These are phyloP conservation scores for Lordiphosa collinella DNA, from an alignment of 1,140 invertebrate species.

Conservation along the genomic window DNA sequence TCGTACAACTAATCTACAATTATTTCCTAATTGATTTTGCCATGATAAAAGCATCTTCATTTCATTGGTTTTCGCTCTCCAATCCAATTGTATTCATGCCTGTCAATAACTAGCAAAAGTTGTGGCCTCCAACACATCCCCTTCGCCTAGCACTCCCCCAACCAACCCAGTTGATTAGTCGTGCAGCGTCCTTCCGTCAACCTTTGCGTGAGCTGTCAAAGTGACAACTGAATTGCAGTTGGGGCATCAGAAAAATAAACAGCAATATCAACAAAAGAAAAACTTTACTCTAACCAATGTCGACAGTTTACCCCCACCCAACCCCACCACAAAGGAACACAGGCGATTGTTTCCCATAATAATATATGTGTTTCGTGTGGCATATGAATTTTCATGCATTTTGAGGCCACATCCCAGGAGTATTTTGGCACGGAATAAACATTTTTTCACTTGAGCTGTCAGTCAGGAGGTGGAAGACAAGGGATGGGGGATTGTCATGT, in stretches of 20 bases:
- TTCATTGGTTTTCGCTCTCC: constrained; percentile 31
- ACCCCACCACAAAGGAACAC: background rate
- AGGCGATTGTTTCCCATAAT: constrained; percentile 68
- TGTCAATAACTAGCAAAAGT: constrained; percentile 50
- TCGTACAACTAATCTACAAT: background rate
- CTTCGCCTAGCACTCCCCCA: constrained; percentile 5
- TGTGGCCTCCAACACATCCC: constrained; percentile 1
- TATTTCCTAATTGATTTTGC: constrained; percentile 5
- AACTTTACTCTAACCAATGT: constrained; percentile 58
- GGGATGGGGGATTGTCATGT: constrained; percentile 14
- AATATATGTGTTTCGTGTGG: constrained; percentile 46
- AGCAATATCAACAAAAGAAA: constrained; percentile 10
- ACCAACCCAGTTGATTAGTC: constrained; percentile 35
- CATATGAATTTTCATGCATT: constrained; percentile 73
- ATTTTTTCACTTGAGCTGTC: constrained; percentile 65
- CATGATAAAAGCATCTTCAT: constrained; percentile 4
- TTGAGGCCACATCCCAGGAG: constrained; percentile 52
- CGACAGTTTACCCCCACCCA: constrained; percentile 31
- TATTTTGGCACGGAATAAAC: constrained; percentile 60
- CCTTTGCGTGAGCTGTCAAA: constrained; percentile 75
- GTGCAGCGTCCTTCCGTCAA: constrained; percentile 40
- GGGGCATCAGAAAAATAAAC: constrained; percentile 1
- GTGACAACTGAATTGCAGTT: constrained; percentile 71
- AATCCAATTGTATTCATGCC: constrained; percentile 56
- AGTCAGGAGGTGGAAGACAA: constrained; percentile 20